Evolutionary conservation across 2,797 vertebrate species (phyloP).

Genomic region (Spatula versicolor): DNA sequence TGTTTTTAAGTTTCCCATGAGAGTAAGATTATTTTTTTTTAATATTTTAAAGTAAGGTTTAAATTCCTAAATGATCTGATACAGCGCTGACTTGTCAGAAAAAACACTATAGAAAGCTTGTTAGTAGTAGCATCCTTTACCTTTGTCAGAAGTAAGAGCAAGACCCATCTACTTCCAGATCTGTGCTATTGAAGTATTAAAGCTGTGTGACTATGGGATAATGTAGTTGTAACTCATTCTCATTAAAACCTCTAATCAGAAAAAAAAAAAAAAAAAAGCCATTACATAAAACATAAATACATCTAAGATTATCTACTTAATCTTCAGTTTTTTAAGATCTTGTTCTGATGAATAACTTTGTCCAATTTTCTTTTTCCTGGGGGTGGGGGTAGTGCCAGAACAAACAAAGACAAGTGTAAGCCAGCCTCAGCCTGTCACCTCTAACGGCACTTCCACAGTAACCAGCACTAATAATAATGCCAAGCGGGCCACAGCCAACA

Average conservation of each 20-base stretch:
- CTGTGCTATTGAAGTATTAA: not conserved
- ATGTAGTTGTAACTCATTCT: no score
- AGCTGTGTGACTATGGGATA: not conserved
- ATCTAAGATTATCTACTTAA: not conserved
- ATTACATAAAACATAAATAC: not conserved
- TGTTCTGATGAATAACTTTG: slow-evolving; percentile 59
- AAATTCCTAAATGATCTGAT: not conserved
- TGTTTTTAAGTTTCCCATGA: not conserved
- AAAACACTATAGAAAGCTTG: not conserved
- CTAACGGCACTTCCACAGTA: slow-evolving; percentile 84
- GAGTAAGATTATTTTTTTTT: not conserved
- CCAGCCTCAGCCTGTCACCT: slow-evolving; percentile 89
- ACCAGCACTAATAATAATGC: slow-evolving; percentile 94
- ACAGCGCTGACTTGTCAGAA: not conserved
- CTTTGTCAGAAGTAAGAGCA: not conserved
- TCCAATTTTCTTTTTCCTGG: slow-evolving; percentile 71
- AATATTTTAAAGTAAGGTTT: not conserved
- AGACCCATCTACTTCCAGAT: not conserved
- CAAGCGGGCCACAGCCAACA: slow-evolving; percentile 89
- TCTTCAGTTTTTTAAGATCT: slow-evolving; percentile 33
- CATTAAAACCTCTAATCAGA: not conserved
- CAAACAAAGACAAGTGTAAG: slow-evolving; percentile 86
- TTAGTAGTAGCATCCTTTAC: not conserved
- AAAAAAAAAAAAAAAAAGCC: not conserved
- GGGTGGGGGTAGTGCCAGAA: slow-evolving; percentile 88